Evolutionary conservation across 2,888 invertebrate species (phyloP), one percentile per base, ranked within the genome.

Genomic region (Tholera decimalis): DNA sequence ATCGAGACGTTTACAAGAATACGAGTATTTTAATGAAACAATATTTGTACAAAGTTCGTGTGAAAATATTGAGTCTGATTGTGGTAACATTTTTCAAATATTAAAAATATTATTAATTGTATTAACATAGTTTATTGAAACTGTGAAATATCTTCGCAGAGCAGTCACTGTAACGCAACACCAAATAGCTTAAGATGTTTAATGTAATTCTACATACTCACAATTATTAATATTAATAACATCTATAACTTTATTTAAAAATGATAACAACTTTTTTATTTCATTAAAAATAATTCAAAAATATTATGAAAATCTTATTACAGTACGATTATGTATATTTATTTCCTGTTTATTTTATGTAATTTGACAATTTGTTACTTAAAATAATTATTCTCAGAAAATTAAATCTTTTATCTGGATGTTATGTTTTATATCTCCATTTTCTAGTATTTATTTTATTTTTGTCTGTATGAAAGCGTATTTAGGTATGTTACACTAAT

Each of bases 81-180:
- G 89, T 86, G 82, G 85, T 88, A 88, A 88, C 85, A 88, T 83
- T 89, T 89, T 89, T 90, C 89, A 86, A 87, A 86, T 89, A 88
- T 85, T 85, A 84, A 84, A 66, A 83, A 84, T 86, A 77, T 71
- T 82, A 82, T 84, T 83, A 83, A 85, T 84, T 84, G 83, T 87
- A 83, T 72, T 83, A 80, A 84, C 69, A 82, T 82, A 89, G 86
- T 90, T 87, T 90, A 90, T 89, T 80, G 69, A 77, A 84, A 73
- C 77, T 89, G 89, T 92, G 89, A 85, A 88, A 84, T 86, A 75
- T 54, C 67, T 85, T 90, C 86, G 85, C 86, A 85, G 83, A 70
- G 71, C 82, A 84, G 85, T 89, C 91, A 93, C 93, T 94, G 93
- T 95, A 94, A 93, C 85, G 83, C 90, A 93, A 94, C 93, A 95